A percentile compares a stretch with the other conserved stretches of the same genome.
These are phyloP conservation scores for Acanthopagrus latus DNA, from an alignment of 2,797 vertebrate genomes.

Conservation along the genomic window DNA sequence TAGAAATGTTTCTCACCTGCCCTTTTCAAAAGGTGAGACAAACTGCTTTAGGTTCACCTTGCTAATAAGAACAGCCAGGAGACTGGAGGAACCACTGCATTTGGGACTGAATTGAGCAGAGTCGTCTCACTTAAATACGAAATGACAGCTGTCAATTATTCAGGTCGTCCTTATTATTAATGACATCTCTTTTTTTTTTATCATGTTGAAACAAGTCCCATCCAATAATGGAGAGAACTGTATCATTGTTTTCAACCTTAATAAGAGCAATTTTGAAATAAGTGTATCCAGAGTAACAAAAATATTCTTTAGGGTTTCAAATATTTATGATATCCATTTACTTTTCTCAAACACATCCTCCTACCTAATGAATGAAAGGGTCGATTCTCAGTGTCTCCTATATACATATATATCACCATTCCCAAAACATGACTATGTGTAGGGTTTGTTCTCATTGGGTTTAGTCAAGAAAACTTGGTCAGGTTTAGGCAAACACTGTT, in stretches of 20 bases:
- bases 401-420: no score
- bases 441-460: no score
- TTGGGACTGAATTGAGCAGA: slow-evolving; percentile 14
- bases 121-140: slow-evolving; percentile 1
- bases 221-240: neutral
- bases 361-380: no score
- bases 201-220: neutral
- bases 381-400: no score
- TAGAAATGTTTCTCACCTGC: slow-evolving; percentile 72
- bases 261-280: neutral
- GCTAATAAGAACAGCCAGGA: slow-evolving; percentile 47
- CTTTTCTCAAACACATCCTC: neutral
- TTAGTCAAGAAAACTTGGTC: no score
- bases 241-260: neutral
- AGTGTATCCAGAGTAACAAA: neutral
- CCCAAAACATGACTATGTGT: no score
- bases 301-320: neutral
- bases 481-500: no score
- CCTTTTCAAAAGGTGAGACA: slow-evolving; percentile 66
- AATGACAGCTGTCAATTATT: slow-evolving; percentile 23
- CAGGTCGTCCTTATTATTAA: neutral
- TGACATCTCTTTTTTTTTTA: neutral
- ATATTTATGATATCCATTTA: neutral
- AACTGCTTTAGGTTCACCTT: slow-evolving; percentile 62
- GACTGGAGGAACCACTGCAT: neutral